Conservation (phyloP, 2,888 invertebrate species). For the Troides aeacus region DNA sequence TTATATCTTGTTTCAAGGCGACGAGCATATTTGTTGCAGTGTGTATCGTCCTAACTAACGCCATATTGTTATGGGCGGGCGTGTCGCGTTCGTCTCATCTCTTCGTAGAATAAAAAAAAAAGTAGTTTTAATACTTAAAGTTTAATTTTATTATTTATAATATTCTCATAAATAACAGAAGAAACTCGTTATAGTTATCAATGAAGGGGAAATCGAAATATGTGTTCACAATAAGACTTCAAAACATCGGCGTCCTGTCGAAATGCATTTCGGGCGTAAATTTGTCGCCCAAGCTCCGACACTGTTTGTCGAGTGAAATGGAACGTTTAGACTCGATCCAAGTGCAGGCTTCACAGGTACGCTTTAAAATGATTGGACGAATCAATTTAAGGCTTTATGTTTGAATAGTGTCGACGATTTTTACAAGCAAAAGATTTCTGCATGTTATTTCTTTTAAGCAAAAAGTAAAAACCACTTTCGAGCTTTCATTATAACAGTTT, state of each 20-base stretch:
- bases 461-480: background rate
- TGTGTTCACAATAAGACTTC: background rate
- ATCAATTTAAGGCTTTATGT: conserved; percentile 11
- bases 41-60: too few relatives aligned
- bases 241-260: background rate
- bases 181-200: background rate
- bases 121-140: too few relatives aligned
- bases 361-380: conserved; percentile 12
- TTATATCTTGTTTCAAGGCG: too few relatives aligned
- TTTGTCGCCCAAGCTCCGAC: conserved; percentile 2
- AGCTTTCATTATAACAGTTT: too few relatives aligned
- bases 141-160: too few relatives aligned
- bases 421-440: background rate
- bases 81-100: too few relatives aligned
- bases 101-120: too few relatives aligned
- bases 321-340: conserved; percentile 16
- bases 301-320: conserved; percentile 16
- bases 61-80: too few relatives aligned
- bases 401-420: background rate
- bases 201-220: background rate
- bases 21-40: too few relatives aligned
- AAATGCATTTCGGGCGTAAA: conserved; percentile 14
- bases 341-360: conserved; percentile 4
- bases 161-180: too few relatives aligned
- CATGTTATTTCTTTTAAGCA: background rate